Evolutionary conservation across 1,140 invertebrate genomes (phyloP).

Genomic region (Nasonia vitripennis): DNA sequence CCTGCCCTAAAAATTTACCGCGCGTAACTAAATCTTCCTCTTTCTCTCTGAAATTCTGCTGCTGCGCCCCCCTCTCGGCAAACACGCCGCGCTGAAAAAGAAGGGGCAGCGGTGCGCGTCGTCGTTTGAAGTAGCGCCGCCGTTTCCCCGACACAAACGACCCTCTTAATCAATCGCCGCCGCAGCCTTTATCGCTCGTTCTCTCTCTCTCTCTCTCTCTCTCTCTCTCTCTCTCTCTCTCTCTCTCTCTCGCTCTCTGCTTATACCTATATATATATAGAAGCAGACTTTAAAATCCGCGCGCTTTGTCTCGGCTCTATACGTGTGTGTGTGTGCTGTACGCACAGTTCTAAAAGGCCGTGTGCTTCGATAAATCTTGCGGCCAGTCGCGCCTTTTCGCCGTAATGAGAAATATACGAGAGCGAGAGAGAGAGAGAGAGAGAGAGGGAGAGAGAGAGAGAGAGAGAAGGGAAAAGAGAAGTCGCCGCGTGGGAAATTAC

Average conservation of each 20-base stretch:
- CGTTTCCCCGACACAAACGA: slow-evolving; percentile 69
- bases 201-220: slow-evolving; percentile 44
- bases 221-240: neutral
- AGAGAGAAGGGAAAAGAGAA: neutral
- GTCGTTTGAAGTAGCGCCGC: slow-evolving; percentile 62
- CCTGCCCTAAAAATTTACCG: slow-evolving; percentile 6
- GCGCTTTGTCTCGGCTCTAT: slow-evolving; percentile 19
- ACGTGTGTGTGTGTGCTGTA: neutral
- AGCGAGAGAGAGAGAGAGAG: neutral
- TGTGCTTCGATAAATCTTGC: slow-evolving; percentile 66
- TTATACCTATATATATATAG: neutral
- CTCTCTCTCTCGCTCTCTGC: slow-evolving; percentile 47
- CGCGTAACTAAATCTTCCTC: slow-evolving; percentile 26
- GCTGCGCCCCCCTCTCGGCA: neutral
- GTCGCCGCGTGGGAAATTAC: slow-evolving; percentile 25
- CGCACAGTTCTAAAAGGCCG: slow-evolving; percentile 58
- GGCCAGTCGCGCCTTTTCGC: slow-evolving; percentile 38
- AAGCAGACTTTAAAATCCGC: neutral
- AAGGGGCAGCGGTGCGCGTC: slow-evolving; percentile 32
- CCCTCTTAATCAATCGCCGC: slow-evolving; percentile 72
- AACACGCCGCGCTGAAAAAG: slow-evolving; percentile 16
- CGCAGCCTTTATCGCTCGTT: slow-evolving; percentile 65
- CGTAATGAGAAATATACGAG: slow-evolving; percentile 48
- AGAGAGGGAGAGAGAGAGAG: too few species aligned
- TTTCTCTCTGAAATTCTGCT: neutral